Evolutionary conservation across 2,797 vertebrate genomes (phyloP), one percentile per base, ranked within the genome.

Genomic region (Streptopelia turtur): DNA sequence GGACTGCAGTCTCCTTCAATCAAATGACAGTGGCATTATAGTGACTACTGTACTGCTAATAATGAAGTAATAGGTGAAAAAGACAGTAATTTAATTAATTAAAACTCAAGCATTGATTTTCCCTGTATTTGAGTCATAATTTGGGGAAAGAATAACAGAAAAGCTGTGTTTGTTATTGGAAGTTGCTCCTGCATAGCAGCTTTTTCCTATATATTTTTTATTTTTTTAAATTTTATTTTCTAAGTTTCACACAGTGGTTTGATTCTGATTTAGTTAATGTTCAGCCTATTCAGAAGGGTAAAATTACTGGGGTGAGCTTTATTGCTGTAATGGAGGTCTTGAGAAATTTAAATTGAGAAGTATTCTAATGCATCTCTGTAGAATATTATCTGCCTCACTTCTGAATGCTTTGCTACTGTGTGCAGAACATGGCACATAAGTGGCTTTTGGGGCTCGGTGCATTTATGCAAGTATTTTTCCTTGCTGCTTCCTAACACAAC

Each of bases 281-380:
- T 97, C 79, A 96, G 47, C 57, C 72, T 94, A 87, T 93, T 96
- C 96, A 97, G 88, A 89, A 83, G 94, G 92, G 94, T 95, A 81
- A 96, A 94, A 96, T 97, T 95, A 97, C 90, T 78, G 65, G 57
- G 82, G 75, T 96, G 72, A 95, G 75, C 65, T 91, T 95, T 95
- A 92, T 93, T 96, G 78, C 88, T 81, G 64, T 91, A 95, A 89
- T 87, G 86, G 88, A 96, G 71, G 68, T 93, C 94, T 97, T 96
- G 96, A 95, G 93, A 95, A 97, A 96, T 95, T 95, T 92, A 96
- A 95, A 95, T 95, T 95, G 95, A 91, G 89, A 94, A 95, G 61
- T 68, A 93, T 93, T 95, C 57, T 96, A 96, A 96, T 95, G 96
- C 43, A 87, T 96, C 96, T 97, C 96, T 75, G 79, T 83, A 93